Conservation (phyloP, 1,140 invertebrate species). For the Hestina assimilis region DNA sequence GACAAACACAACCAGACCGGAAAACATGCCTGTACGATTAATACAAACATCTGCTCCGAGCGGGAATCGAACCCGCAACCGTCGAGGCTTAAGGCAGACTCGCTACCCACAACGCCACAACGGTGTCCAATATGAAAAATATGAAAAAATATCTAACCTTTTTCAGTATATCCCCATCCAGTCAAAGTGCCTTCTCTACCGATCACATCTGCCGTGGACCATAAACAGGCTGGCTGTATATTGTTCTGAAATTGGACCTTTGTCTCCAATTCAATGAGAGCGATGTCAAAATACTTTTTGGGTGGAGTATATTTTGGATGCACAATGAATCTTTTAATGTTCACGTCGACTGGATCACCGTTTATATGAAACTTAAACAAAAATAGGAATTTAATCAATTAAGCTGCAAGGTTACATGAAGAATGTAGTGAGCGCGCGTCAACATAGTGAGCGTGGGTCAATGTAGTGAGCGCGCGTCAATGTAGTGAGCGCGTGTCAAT, state of each 20-base stretch:
- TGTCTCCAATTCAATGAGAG: slow-evolving; percentile 31
- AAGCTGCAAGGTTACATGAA: no score
- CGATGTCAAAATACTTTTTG: slow-evolving; percentile 36
- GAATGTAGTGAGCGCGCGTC: no score
- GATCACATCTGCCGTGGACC: slow-evolving; percentile 50
- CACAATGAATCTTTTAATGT: slow-evolving; percentile 28
- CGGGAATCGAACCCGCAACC: no score
- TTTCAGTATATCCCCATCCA: slow-evolving; percentile 49
- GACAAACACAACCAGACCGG: no score
- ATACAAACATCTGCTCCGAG: no score
- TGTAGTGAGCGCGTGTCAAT: no score
- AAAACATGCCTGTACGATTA: no score
- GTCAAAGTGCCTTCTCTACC: slow-evolving; percentile 32
- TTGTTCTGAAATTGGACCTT: slow-evolving; percentile 22
- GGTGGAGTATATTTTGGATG: slow-evolving; percentile 28
- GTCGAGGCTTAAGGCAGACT: no score
- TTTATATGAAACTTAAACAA: slow-evolving; percentile 17
- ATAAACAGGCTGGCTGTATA: slow-evolving; percentile 59
- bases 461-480: no score
- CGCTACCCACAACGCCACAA: no score
- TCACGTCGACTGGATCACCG: slow-evolving; percentile 21
- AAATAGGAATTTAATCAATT: no score
- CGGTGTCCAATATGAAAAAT: not conserved
- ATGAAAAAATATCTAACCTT: slow-evolving; percentile 24
- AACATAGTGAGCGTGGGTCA: no score